Evolutionary conservation across 2,113 vertebrate species (phyloP).

Genomic region (Poicephalus gulielmi): DNA sequence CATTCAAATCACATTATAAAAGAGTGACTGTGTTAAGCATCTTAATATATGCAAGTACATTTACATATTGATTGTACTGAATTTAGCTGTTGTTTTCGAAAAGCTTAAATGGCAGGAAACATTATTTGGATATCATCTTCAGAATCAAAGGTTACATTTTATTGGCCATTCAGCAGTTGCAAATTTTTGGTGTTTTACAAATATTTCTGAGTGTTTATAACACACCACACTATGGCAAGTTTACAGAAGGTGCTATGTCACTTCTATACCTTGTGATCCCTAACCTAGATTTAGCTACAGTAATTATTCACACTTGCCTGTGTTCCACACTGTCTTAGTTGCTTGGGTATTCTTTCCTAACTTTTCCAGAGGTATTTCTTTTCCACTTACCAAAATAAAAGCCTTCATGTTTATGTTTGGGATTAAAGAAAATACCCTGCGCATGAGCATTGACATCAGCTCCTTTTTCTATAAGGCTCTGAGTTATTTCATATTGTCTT

Average conservation of each 20-base stretch:
- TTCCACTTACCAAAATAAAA: conserved; percentile 82
- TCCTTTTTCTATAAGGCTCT: conserved; percentile 76
- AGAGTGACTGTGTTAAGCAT: neutral
- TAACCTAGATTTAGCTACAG: neutral
- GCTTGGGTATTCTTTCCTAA: neutral
- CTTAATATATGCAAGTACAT: neutral
- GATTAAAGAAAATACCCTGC: conserved; percentile 82
- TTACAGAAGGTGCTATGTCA: neutral
- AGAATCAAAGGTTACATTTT: neutral
- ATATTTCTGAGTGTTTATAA: neutral
- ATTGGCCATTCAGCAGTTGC: neutral
- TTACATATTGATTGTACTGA: neutral
- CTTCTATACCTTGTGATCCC: neutral
- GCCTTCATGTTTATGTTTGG: conserved; percentile 79
- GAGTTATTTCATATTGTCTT: conserved; percentile 75
- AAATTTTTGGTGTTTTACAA: neutral
- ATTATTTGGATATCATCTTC: neutral
- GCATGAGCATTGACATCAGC: conserved; percentile 79
- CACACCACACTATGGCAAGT: neutral
- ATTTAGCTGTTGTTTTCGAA: neutral
- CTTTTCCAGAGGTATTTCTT: neutral
- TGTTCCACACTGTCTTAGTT: neutral
- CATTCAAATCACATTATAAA: neutral
- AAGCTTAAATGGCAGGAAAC: neutral
- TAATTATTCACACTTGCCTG: neutral